Conservation (phyloP, 2,797 vertebrate species). For the Meriones psammophilus region DNA sequence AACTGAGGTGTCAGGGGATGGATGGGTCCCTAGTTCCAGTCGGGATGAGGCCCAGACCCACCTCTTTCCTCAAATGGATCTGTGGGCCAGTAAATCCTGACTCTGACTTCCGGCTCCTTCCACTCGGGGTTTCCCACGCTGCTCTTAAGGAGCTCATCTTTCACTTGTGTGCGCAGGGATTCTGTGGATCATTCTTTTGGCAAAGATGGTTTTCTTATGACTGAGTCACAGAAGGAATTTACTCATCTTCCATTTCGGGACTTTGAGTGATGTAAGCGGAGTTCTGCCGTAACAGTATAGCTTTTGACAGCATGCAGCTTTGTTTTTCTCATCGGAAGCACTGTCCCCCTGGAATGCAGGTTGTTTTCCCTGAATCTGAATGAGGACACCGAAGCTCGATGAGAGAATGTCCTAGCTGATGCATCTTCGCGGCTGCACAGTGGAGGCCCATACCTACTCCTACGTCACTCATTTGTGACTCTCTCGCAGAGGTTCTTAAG, state of each 20-base stretch:
- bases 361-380: not conserved
- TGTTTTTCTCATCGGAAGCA: not conserved
- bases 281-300: not conserved
- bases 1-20: not conserved
- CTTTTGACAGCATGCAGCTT: not conserved
- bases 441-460: not conserved
- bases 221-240: conserved; percentile 27
- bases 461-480: not conserved
- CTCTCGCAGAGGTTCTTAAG: not conserved
- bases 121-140: not conserved
- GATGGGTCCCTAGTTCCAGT: not conserved
- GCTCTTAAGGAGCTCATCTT: not conserved
- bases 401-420: not conserved
- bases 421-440: not conserved
- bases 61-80: not conserved
- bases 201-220: not conserved
- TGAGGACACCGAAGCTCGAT: not conserved
- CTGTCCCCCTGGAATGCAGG: not conserved
- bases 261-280: not conserved
- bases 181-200: not conserved
- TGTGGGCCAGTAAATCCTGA: not conserved
- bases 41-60: not conserved
- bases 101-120: conserved; percentile 3
- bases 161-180: too few species aligned
- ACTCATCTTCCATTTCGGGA: not conserved